Evolutionary conservation across 23 tunicate genomes (phyloP).

Genomic region (Trididemnum nubilum): DNA sequence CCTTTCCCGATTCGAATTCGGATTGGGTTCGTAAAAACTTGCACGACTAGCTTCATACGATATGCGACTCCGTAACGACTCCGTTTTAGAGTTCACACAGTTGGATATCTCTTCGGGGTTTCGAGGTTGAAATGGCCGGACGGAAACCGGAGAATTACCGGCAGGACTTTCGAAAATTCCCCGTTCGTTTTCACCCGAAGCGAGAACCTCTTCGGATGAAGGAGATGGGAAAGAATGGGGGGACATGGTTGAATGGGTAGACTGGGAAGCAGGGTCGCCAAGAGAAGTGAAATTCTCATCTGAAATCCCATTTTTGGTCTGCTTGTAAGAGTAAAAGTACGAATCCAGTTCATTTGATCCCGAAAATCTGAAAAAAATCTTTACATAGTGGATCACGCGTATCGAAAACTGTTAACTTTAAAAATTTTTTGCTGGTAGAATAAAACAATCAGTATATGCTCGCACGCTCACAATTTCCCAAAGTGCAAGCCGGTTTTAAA

Average conservation of each 20-base stretch:
- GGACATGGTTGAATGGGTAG: slow-evolving; percentile 18
- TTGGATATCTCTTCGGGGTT: background rate
- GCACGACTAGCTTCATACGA: slow-evolving; percentile 26
- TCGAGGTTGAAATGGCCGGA: background rate
- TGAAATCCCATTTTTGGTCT: background rate
- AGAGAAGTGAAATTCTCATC: slow-evolving; percentile 15
- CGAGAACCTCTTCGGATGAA: slow-evolving; percentile 43
- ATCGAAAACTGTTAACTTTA: too few species aligned
- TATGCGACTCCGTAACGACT: slow-evolving; percentile 2
- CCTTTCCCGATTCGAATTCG: background rate
- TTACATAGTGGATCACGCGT: background rate
- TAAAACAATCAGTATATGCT: too few species aligned
- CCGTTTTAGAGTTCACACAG: slow-evolving; percentile 16
- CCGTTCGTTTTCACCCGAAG: slow-evolving; percentile 47
- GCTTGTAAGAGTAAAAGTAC: slow-evolving; percentile 35
- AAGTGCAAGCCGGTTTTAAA: too few species aligned
- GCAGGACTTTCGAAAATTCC: slow-evolving; percentile 12
- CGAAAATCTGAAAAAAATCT: slow-evolving; percentile 29
- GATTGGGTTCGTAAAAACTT: slow-evolving; percentile 45
- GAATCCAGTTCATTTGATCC: background rate
- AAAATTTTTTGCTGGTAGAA: too few species aligned
- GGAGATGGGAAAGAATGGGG: slow-evolving; percentile 42
- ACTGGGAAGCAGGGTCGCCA: slow-evolving; percentile 6
- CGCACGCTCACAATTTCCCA: too few species aligned
- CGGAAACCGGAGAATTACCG: slow-evolving; percentile 24